phyloP scores from a whole-genome alignment of 2,888 invertebrate species.

The Polyommatus icarus region DNA sequence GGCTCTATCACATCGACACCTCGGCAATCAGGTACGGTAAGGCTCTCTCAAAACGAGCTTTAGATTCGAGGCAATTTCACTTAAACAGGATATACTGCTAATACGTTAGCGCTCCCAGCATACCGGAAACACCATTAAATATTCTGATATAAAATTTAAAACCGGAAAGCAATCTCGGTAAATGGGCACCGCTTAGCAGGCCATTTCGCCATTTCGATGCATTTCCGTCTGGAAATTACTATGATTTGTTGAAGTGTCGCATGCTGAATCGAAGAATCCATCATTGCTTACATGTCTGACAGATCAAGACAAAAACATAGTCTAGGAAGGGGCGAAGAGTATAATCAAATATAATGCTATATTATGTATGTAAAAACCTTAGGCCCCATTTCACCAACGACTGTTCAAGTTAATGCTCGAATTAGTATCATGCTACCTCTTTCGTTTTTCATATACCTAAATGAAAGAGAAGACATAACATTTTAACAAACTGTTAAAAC shows the following conservation, averaged over 20 bases:
- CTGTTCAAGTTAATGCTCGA: no score
- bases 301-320: neutral
- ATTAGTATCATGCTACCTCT: no score
- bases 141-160: conserved; percentile 62
- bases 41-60: conserved; percentile 32
- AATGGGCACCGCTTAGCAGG: conserved; percentile 73
- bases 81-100: conserved; percentile 36
- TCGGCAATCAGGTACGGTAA: conserved; percentile 27
- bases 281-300: neutral
- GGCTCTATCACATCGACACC: conserved; percentile 25
- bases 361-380: neutral
- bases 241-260: conserved; percentile 71
- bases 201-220: conserved; percentile 76
- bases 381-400: no score
- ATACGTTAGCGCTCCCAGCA: conserved; percentile 36
- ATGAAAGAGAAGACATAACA: no score
- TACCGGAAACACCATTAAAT: conserved; percentile 45
- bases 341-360: neutral
- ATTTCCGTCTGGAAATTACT: conserved; percentile 76
- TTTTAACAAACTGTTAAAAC: no score
- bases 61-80: conserved; percentile 32
- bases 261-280: conserved; percentile 50
- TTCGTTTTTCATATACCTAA: no score
- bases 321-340: neutral
- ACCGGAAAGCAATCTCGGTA: conserved; percentile 66